Evolutionary conservation across 2,888 invertebrate genomes (phyloP), one percentile per base, ranked within the genome.

Genomic region (Volucella inflata): DNA sequence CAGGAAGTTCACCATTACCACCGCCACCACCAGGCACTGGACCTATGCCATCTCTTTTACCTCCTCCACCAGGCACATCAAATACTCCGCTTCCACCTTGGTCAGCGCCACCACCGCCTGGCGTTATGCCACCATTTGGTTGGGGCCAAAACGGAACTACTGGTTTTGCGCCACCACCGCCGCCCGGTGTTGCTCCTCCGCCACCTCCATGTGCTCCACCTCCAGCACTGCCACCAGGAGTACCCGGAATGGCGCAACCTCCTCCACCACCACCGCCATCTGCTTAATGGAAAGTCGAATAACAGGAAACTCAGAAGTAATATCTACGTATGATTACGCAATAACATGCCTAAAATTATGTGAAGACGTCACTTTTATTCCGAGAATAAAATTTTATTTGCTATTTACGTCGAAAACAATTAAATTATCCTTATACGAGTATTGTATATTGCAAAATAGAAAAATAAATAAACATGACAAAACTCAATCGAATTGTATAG

Each of bases 191-290:
- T 36, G 93, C 93, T 1, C 94, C 94, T 14, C 94, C 94, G 1
- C 94, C 94, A 21, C 94, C 94, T 0, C 93, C 92, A 48, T 92
- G 92, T 74, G 93, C 91, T 2, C 90, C 94, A 53, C 94, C 94
- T 2, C 94, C 91, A 59, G 89, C 95, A 14, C 89, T 95, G 64
- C 93, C 94, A 36, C 94, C 92, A 36, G 90, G 91, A 8, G 89
- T 92, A 6, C 93, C 93, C 0, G 93, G 92, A 59, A 89, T 95
- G 62, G 89, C 95, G 59, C 94, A 94, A 59, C 95, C 95, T 38
- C 95, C 95, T 2, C 95, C 95, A 6, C 95, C 95, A 12, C 95
- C 95, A 2, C 95, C 95, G n/a, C 91, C 91, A 75, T 87, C 90
- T 40, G 89, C 87, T 82, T 88, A 55, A 79, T 64, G n/a, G 17